phyloP scores from a whole-genome alignment of 1,140 invertebrate genomes.

The Drosophila aff. region DNA sequence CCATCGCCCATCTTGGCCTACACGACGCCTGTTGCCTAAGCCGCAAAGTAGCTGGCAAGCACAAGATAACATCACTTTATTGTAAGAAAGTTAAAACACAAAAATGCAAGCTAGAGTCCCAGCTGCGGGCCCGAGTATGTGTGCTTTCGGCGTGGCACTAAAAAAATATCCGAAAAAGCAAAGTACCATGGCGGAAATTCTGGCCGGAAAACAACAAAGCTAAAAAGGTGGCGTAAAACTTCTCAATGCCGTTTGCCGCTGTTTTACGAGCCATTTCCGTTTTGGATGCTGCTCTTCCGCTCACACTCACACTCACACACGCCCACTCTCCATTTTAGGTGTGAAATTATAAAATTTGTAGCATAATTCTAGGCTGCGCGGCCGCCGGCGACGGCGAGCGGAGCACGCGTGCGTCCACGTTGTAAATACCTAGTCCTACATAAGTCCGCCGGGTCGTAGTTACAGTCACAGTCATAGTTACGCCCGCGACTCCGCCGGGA shows the following conservation, averaged over 20 bases:
- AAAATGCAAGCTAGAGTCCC: conserved; percentile 73
- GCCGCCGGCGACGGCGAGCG: conserved; percentile 11
- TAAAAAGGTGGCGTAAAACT: conserved; percentile 45
- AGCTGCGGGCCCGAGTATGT: conserved; percentile 24
- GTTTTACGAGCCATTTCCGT: conserved; percentile 75
- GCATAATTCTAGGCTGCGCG: conserved; percentile 56
- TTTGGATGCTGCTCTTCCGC: conserved; percentile 48
- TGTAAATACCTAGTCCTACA: conserved; percentile 38
- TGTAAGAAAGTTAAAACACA: conserved; percentile 84
- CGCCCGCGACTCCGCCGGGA: conserved; percentile 17
- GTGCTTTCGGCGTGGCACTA: conserved; percentile 30
- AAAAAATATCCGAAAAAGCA: conserved; percentile 49
- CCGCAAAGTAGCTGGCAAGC: conserved; percentile 77
- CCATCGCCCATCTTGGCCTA: conserved; percentile 29
- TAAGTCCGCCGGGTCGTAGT: conserved; percentile 34
- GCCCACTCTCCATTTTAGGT: conserved; percentile 35
- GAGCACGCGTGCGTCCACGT: conserved; percentile 51
- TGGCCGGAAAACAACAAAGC: conserved; percentile 24
- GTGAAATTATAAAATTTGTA: conserved; percentile 80
- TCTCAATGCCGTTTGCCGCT: conserved; percentile 62
- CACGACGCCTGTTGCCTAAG: conserved; percentile 77
- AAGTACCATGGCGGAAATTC: conserved; percentile 16
- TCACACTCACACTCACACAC: neutral
- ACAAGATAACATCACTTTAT: conserved; percentile 82
- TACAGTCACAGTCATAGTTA: conserved; percentile 15